Evolutionary conservation across 2,113 vertebrate genomes (phyloP).

Genomic region (Paratilapia polleni): DNA sequence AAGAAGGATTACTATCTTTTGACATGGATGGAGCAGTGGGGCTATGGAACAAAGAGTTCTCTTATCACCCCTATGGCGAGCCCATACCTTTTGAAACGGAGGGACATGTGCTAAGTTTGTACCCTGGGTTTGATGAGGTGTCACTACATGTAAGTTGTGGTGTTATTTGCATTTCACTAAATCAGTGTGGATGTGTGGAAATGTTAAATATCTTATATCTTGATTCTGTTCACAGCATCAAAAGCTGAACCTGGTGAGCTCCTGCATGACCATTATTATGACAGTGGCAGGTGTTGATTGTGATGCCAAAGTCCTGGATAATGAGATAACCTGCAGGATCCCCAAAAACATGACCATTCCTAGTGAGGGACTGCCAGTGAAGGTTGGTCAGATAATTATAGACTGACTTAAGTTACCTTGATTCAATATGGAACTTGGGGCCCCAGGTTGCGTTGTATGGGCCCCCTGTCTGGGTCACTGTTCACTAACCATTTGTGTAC

Average conservation of each 20-base stretch:
- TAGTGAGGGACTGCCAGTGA: constrained; percentile 75
- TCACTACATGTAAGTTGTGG: constrained; percentile 82
- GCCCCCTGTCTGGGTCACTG: background rate
- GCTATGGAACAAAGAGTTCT: constrained; percentile 80
- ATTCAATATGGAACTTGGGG: background rate
- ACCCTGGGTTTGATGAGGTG: constrained; percentile 83
- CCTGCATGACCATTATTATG: constrained; percentile 90
- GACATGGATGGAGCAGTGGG: constrained; percentile 82
- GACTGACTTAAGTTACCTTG: background rate
- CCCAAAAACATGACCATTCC: constrained; percentile 82
- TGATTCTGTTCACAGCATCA: constrained; percentile 80
- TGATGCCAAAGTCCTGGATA: constrained; percentile 86
- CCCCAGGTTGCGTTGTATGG: background rate
- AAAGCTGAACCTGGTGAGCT: constrained; percentile 83
- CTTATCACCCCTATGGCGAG: constrained; percentile 82
- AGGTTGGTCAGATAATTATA: constrained; percentile 77
- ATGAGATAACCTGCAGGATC: constrained; percentile 89
- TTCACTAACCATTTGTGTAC: background rate
- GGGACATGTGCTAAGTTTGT: constrained; percentile 74
- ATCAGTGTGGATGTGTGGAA: background rate
- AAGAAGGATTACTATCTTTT: constrained; percentile 84
- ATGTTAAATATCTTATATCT: background rate
- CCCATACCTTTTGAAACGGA: constrained; percentile 79
- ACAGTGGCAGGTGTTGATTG: constrained; percentile 86
- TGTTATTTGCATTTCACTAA: background rate